phyloP scores from a whole-genome alignment of 2,888 invertebrate genomes.

The Apoderus coryli region DNA sequence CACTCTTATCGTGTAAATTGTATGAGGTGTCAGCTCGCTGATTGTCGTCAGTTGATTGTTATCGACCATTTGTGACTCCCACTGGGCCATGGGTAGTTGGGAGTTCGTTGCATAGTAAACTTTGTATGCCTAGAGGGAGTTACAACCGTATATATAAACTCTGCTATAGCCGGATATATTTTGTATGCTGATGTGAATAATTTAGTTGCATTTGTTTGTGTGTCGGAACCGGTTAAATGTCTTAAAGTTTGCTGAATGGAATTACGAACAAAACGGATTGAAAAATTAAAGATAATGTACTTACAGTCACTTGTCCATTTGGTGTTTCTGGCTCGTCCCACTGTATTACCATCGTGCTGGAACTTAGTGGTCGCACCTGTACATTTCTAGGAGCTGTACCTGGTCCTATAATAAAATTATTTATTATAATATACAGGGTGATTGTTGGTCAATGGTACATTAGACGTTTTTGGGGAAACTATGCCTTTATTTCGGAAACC shows the following conservation, averaged over 20 bases:
- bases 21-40: constrained; percentile 79
- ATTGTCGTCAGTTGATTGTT: constrained; percentile 86
- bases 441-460: too few relatives aligned
- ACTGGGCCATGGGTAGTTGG: constrained; percentile 70
- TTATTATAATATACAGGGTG: too few relatives aligned
- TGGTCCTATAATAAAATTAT: constrained; percentile 76
- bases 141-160: too few relatives aligned
- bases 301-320: constrained; percentile 92
- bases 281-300: constrained; percentile 24
- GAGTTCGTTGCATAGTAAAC: constrained; percentile 91
- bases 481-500: too few relatives aligned
- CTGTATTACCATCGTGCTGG: constrained; percentile 92
- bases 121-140: constrained; percentile 84
- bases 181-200: too few relatives aligned
- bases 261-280: too few relatives aligned
- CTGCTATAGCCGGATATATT: too few relatives aligned
- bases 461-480: too few relatives aligned
- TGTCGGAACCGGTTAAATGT: too few relatives aligned
- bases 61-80: constrained; percentile 90
- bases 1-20: constrained; percentile 87
- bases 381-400: constrained; percentile 91
- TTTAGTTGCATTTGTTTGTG: too few relatives aligned
- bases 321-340: constrained; percentile 98
- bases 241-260: too few relatives aligned
- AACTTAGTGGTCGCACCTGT: constrained; percentile 83